Evolutionary conservation across 2,888 invertebrate genomes (phyloP).

Genomic region (Sclerodermus sp.): DNA sequence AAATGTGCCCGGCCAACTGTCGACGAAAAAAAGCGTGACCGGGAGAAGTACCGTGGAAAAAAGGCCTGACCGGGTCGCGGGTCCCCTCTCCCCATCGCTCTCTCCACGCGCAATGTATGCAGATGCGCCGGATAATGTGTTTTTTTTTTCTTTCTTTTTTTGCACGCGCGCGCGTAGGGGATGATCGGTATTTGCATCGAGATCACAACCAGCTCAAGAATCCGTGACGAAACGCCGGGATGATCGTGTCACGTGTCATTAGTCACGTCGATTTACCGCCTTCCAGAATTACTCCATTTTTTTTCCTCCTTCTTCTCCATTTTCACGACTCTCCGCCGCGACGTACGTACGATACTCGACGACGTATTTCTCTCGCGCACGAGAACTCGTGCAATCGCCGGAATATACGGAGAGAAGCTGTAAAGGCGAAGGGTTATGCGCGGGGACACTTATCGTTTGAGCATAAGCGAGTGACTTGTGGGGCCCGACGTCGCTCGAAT

Average conservation of each 20-base stretch:
- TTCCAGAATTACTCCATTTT: too few species aligned
- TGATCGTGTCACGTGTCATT: constrained; percentile 13
- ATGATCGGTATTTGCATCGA: constrained; percentile 52
- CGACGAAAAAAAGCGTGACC: constrained; percentile 10
- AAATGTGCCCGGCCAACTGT: constrained; percentile 48
- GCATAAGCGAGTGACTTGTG: too few species aligned
- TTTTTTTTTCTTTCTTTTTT: constrained; percentile 25
- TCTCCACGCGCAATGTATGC: constrained; percentile 36
- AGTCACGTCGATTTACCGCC: neutral
- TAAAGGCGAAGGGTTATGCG: too few species aligned
- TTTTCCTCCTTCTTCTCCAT: too few species aligned
- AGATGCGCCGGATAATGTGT: constrained; percentile 39
- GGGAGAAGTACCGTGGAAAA: constrained; percentile 12
- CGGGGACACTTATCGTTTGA: too few species aligned
- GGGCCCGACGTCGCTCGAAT: too few species aligned
- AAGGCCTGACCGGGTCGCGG: constrained; percentile 12
- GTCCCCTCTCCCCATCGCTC: constrained; percentile 13
- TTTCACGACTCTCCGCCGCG: too few species aligned
- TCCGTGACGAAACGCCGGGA: constrained; percentile 47
- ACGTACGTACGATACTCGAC: too few species aligned
- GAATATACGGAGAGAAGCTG: too few species aligned
- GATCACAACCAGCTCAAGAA: constrained; percentile 34
- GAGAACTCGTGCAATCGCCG: too few species aligned
- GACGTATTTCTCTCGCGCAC: too few species aligned
- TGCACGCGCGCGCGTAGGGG: constrained; percentile 10